These are phyloP conservation scores for Carcina quercana DNA, from an alignment of 2,888 invertebrate species.

Conservation along the genomic window DNA sequence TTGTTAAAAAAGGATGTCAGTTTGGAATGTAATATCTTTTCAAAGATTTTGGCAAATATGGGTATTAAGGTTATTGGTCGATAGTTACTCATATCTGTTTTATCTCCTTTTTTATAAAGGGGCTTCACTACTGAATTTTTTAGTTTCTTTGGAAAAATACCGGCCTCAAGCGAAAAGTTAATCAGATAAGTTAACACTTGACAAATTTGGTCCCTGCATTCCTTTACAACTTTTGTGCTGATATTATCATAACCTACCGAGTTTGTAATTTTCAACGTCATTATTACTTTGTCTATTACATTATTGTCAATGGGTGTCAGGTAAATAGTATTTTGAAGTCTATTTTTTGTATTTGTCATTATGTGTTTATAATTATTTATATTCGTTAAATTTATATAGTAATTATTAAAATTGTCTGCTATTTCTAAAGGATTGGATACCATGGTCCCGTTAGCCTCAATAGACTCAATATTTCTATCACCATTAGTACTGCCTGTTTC, in stretches of 20 bases:
- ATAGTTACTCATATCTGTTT: neutral
- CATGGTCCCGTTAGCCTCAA: neutral
- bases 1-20: neutral
- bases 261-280: neutral
- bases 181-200: neutral
- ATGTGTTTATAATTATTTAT: too few species aligned
- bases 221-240: neutral
- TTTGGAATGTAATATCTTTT: neutral
- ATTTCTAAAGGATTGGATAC: neutral
- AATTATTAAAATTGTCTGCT: neutral
- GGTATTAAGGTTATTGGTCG: neutral
- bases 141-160: neutral
- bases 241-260: neutral
- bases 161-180: neutral
- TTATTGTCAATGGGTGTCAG: neutral
- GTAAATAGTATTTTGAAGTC: neutral
- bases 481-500: neutral
- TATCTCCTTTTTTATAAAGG: neutral
- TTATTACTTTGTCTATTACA: neutral
- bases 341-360: neutral
- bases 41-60: constrained; percentile 7
- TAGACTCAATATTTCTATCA: neutral
- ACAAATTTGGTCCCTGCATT: neutral
- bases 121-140: neutral
- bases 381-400: neutral